These are phyloP conservation scores for Sparus aurata DNA, from an alignment of 2,797 vertebrate species.

Conservation along the genomic window DNA sequence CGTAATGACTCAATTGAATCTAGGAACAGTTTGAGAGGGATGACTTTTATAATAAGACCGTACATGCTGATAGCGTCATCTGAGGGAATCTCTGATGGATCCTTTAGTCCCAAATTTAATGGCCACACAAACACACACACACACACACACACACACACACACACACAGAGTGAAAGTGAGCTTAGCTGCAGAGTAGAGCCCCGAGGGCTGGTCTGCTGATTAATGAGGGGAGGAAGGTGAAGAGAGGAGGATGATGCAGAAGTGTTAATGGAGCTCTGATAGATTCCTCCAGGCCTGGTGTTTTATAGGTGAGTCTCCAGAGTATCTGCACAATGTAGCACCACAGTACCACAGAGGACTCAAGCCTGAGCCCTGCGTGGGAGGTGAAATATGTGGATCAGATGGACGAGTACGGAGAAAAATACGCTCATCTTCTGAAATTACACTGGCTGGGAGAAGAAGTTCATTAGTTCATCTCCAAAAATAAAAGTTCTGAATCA, in stretches of 20 bases:
- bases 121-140: too few species aligned
- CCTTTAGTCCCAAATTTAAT: conserved; percentile 1
- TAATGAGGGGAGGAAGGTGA: conserved; percentile 79
- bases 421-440: conserved; percentile 36
- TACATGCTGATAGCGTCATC: conserved; percentile 9
- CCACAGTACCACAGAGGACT: conserved; percentile 46
- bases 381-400: conserved; percentile 58
- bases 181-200: conserved; percentile 68
- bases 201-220: conserved; percentile 76
- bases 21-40: conserved; percentile 29
- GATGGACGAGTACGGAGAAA: conserved; percentile 27
- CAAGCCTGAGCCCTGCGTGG: conserved; percentile 16
- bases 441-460: background rate
- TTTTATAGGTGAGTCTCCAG: conserved; percentile 76
- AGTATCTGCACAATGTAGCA: conserved; percentile 68
- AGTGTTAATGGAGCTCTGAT: conserved; percentile 84
- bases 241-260: conserved; percentile 77
- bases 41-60: conserved; percentile 8
- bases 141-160: conserved; percentile 13
- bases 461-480: too few species aligned
- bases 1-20: conserved; percentile 34
- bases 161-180: conserved; percentile 53
- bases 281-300: conserved; percentile 76
- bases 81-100: conserved; percentile 3
- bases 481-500: too few species aligned